Base-by-base conservation (phyloP, 2,797 vertebrate genomes). In the Premnoplex brunnescens region DNA sequence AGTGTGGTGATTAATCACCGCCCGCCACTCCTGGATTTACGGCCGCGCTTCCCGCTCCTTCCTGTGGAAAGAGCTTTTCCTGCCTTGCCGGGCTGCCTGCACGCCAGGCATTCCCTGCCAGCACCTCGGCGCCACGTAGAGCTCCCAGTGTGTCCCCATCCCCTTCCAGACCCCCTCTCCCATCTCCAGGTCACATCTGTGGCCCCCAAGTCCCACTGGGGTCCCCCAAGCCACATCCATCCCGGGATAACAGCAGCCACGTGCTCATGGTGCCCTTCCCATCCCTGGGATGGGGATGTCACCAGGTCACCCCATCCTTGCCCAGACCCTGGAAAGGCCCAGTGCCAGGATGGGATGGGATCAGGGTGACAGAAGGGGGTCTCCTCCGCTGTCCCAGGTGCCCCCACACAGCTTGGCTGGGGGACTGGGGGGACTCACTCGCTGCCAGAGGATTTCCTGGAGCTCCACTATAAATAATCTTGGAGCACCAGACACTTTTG, bases 21-120 rank as follows among this genome's bases (percentile, higher is more conserved):
- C 7, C 84, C 26, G 69, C 49, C 59, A 1, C 60, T 26, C 5
- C 1, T 20, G 85, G 89, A 96, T 92, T 86, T 89, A 80, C 1
- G 8, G 81, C 84, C 7, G 0, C 7, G 16, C 8, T 86, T 80
- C 90, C 90, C 43, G 1, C 58, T 55, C 78, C 68, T 89, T 92
- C 95, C 95, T 92, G 92, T 91, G 26, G 58, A 77, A 86, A 91
- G 46, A 71, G 77, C 88, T 9, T 77, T 96, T 95, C 95, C 95
- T 94, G 95, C 41, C 43, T 3, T 1, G 46, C 26, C 3, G 12
- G 6, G 44, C 75, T 56, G 58, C 90, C 90, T 5, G 48, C 95
- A 69, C 68, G 72, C 72, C 86, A 90, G 63, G 73, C 10, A 12
- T 1, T 27, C 36, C 55, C 67, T 7, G 58, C 49, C 79, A 15